Base-by-base conservation (phyloP, 1,140 invertebrate genomes). In the Saccostrea glomerata region DNA sequence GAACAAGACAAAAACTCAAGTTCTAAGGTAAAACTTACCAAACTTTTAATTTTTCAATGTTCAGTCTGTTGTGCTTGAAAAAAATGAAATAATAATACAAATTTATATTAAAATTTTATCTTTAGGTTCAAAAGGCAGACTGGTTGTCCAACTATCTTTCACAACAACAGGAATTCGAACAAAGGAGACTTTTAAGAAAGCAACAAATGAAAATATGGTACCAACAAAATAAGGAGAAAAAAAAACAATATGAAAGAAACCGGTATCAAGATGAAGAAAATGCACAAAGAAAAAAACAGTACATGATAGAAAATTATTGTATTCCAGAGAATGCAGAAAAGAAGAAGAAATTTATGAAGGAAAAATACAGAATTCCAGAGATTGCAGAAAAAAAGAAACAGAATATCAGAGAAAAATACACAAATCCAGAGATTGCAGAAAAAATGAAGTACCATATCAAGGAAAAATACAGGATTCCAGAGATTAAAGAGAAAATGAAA, bases 201-300 rank as follows among this genome's bases (percentile, higher is more conserved):
- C 66, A 73, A 73, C 66, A 73, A 73, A 25, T 73, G 25, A 73
- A 73, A 30, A 73, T 9, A 30, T 73, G 66, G 66, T 73, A 73
- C 66, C 66, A 73, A 30, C 66, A 73, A 73, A 73, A 25, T 73
- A 23, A 73, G 25, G 66, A 73, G 25, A 73, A 73, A 23, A 73
- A 73, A 73, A 73, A 23, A 73, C 66, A 73, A 23, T 73, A 73
- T 73, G 66, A 73, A 73, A 73, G 66, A 73, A 73, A 73, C 1
- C n/a, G 25, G 25, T 73, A 73, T 30, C n/a, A 73, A 73, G 66
- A 73, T 23, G 60, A 23, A 25, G 66, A 73, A 30, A 73, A 73
- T 23, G 66, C 66, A 5, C 36, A 73, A 25, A 73, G 25, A 73
- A 73, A 73, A 30, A 73, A 23, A 30, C 66, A 73, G 66, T 73